These are phyloP conservation scores for Sciurus carolinensis DNA, from an alignment of 2,797 vertebrate genomes.

Conservation along the genomic window DNA sequence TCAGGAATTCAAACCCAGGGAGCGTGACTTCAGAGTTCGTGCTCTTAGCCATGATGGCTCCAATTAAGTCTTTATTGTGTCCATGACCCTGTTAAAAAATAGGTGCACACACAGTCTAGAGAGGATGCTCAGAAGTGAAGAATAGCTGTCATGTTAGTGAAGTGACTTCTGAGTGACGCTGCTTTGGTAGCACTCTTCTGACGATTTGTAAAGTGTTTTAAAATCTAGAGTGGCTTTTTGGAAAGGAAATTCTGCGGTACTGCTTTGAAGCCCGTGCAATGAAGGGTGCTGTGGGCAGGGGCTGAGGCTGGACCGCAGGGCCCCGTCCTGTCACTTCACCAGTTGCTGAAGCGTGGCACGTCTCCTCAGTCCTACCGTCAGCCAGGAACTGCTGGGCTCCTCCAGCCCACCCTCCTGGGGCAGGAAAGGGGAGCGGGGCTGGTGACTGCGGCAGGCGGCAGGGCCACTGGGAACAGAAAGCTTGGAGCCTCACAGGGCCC, in stretches of 20 bases:
- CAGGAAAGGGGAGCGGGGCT: background rate
- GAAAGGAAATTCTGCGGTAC: background rate
- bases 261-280: fast-evolving
- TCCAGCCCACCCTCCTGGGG: background rate
- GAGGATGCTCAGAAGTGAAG: background rate
- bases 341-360: background rate
- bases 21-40: background rate
- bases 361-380: background rate
- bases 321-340: background rate
- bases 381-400: background rate
- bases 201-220: background rate
- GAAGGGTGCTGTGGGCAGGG: background rate
- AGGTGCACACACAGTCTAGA: background rate
- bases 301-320: background rate
- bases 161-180: background rate
- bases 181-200: background rate
- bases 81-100: background rate
- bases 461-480: background rate
- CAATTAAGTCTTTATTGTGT: background rate
- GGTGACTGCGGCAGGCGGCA: background rate
- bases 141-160: too few species aligned
- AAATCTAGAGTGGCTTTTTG: background rate
- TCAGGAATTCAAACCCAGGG: background rate
- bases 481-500: background rate
- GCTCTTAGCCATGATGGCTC: background rate